Base-by-base conservation (phyloP, 2,797 vertebrate genomes). In the Siniperca scherzeri region DNA sequence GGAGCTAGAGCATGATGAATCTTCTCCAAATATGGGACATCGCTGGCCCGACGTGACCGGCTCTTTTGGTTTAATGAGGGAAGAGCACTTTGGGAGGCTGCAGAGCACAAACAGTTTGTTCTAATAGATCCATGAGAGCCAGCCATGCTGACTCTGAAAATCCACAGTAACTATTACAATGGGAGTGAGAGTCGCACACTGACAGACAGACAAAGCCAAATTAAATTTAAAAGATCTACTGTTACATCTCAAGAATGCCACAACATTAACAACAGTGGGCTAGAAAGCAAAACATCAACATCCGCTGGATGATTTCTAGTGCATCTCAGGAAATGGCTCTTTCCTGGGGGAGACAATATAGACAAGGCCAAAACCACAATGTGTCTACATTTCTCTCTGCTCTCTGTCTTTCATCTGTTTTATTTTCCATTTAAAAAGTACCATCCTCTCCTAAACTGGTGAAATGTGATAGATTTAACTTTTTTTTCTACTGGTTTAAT, bases 221-320 rank as follows among this genome's bases (percentile, higher is more conserved):
- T 70, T 38, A 69, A 60, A 71, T 80, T 59, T 8, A 80, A 82
- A 84, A 86, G 65, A 91, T 91, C 80, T 87, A 82, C 90, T 78
- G 71, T 68, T 86, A 55, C 65, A 89, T 91, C 88, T 89, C 33
- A 62, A 89, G 83, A 92, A 88, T 55, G 71, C 57, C 68, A 62
- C 72, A 7, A 82, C 75, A 78, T 89, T 79, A 84, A 87, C 88
- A 84, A 80, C 71, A 78, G 69, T 1, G 65, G 83, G 75, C 76
- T 75, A 83, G 83, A 89, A 91, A 92, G 75, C 78, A 80, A 93
- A 94, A 94, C 89, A 93, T 89, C 91, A 93, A 95, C 94, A 95
- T 95, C 92, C 93, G 87, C 82, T 82, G 68, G 77, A 87, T 68
- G 9, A 81, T 70, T 86, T 67, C 78, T 74, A 53, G 87, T 80